Base-by-base conservation (phyloP, 1,140 invertebrate genomes). In the Mesaphorura yosii region DNA sequence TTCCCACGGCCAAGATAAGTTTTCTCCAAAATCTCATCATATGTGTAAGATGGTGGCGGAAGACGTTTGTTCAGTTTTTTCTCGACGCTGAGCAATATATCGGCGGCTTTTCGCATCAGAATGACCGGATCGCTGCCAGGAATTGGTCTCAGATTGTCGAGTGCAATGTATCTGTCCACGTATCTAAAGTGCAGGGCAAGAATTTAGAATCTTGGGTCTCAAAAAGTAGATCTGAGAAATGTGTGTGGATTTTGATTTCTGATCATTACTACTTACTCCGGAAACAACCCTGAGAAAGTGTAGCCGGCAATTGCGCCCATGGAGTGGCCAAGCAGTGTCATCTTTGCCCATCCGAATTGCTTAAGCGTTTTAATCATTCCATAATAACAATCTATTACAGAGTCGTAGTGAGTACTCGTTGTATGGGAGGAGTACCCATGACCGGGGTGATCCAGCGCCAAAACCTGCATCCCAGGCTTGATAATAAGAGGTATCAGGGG, bases 341-440 rank as follows among this genome's bases (percentile, higher is more conserved):
- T 75, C 64, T 84, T 81, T 41, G 73, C 72, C 87, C 87, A 91
- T 51, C 79, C 79, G 66, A 81, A 86, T 53, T 89, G 81, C 63
- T 83, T 73, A 59, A 84, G 75, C 10, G 90, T 71, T 1, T 85
- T 57, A 10, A 66, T 15, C 72, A 74, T 31, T 84, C 72, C 26
- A n/a, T n/a, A n/a, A n/a, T n/a, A n/a, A n/a, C n/a, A n/a, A 78
- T 82, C 66, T 87, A 84, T 81, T 80, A 86, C 70, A 79, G 59
- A 79, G 45, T 86, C 72, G 66, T 83, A 86, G 66, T 82, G 77
- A 22, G 86, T 84, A 55, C 70, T 67, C 3, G 84, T 81, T 63
- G 79, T 80, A 65, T 82, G 84, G 0, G 85, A 83, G 0, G 87
- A 90, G 2, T 78, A 72, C 2, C 88, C 88, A 69, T 91, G 87